Evolutionary conservation across 2,888 invertebrate genomes (phyloP), one percentile per base, ranked within the genome.

Genomic region (Drosophila merina): DNA sequence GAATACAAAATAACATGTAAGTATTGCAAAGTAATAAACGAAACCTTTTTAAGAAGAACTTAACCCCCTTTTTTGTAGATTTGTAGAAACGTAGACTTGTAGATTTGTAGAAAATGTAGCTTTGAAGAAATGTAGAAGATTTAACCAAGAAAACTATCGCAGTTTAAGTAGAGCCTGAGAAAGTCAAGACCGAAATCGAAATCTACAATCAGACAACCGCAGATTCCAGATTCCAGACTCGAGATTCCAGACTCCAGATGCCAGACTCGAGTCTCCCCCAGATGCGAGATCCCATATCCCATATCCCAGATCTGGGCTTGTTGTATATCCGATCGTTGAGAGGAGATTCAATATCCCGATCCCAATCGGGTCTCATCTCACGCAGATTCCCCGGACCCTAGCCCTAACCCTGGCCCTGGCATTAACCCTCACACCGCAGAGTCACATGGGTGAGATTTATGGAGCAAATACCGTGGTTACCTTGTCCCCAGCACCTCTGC

Each of bases 391-490:
- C 20, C 20, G 20, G 20, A 2, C 20, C 0, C 14, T 14, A 14
- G 14, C 20, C 20, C 14, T 1, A 1, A 1, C 1, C 14, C 38
- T 64, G 38, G 50, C 51, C 38, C 60, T 79, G 85, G 75, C 72
- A 72, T 76, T 86, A 83, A 77, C 84, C 77, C 86, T 74, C n/a
- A 26, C 55, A 33, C 55, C 44, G 33, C 44, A 20, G 20, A 58
- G 57, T 28, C 58, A 57, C 58, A 59, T 59, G 68, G 64, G 70
- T 70, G 74, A 88, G 88, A 83, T 83, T 83, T 83, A 83, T 83
- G 86, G 86, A 86, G 84, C 86, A 88, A 86, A 86, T 74, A 31
- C 71, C 54, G 30, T 45, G 42, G 50, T 64, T 51, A 42, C 52
- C 62, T 33, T 42, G 9, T 10, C 8, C 9, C 33, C 26, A 31